Conservation (phyloP, 1,140 invertebrate species). For the Drosophila eugracilis region DNA sequence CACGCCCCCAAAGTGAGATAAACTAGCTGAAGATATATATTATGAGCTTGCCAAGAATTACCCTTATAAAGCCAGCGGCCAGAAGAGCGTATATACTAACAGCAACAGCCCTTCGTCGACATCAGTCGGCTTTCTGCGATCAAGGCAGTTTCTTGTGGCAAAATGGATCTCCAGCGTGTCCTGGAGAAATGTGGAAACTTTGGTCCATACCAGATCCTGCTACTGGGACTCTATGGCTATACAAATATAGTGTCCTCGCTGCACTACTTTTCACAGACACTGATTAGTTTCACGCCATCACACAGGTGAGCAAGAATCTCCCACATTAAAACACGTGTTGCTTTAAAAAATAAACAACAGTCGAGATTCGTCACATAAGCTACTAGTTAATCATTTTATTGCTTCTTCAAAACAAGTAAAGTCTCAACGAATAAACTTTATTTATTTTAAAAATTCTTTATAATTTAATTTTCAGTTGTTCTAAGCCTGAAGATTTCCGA, state of each 20-base stretch:
- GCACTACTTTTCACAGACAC: slow-evolving; percentile 87
- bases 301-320: slow-evolving; percentile 73
- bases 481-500: neutral
- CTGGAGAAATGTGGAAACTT: slow-evolving; percentile 87
- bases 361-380: neutral
- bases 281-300: slow-evolving; percentile 85
- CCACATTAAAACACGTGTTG: neutral
- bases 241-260: slow-evolving; percentile 86
- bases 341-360: neutral
- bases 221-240: slow-evolving; percentile 86
- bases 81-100: slow-evolving; percentile 28
- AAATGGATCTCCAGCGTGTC: slow-evolving; percentile 86
- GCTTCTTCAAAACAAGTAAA: no score
- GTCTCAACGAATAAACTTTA: no score
- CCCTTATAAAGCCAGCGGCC: neutral
- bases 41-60: slow-evolving; percentile 29
- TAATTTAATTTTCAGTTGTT: slow-evolving; percentile 10
- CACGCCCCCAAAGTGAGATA: slow-evolving; percentile 9
- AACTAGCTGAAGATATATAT: slow-evolving; percentile 10
- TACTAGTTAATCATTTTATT: no score
- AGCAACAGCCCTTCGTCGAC: slow-evolving; percentile 9
- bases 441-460: no score
- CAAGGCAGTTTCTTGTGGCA: slow-evolving; percentile 8
- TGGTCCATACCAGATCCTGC: slow-evolving; percentile 86
- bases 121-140: slow-evolving; percentile 39